These are phyloP conservation scores for Hybos culiciformis DNA, from an alignment of 2,888 invertebrate genomes.

Conservation along the genomic window DNA sequence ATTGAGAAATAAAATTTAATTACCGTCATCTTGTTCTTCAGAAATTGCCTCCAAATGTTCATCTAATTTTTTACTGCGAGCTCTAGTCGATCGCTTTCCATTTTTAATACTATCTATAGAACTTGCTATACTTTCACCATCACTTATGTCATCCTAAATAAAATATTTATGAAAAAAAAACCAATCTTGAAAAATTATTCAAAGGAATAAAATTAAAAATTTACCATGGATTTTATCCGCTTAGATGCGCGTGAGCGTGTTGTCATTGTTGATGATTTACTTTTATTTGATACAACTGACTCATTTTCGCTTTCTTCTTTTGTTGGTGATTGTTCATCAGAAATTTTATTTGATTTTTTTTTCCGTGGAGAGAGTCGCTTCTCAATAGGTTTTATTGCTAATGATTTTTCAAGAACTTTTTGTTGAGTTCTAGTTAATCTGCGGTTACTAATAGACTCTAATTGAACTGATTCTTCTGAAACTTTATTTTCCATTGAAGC, in stretches of 20 bases:
- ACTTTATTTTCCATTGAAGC: not conserved
- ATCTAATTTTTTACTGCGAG: too few relatives aligned
- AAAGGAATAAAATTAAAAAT: too few relatives aligned
- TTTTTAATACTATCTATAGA: not conserved
- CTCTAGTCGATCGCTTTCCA: too few relatives aligned
- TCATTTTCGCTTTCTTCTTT: not conserved
- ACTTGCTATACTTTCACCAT: not conserved
- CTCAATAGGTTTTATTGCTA: not conserved
- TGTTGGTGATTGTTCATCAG: not conserved
- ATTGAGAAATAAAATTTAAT: too few relatives aligned
- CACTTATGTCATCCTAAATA: not conserved
- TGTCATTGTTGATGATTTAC: not conserved
- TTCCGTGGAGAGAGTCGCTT: not conserved
- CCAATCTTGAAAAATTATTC: too few relatives aligned
- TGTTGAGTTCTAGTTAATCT: slow-evolving; percentile 23
- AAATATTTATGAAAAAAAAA: not conserved
- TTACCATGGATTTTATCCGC: too few relatives aligned
- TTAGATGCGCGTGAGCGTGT: not conserved
- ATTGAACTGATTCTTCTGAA: not conserved
- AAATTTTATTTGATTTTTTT: not conserved
- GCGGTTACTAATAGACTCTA: slow-evolving; percentile 16
- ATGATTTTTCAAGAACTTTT: slow-evolving; percentile 20
- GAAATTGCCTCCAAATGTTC: too few relatives aligned
- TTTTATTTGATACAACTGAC: not conserved
- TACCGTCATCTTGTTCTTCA: too few relatives aligned